Base-by-base conservation (phyloP, 2,797 vertebrate genomes). In the Epinephelus coioides region DNA sequence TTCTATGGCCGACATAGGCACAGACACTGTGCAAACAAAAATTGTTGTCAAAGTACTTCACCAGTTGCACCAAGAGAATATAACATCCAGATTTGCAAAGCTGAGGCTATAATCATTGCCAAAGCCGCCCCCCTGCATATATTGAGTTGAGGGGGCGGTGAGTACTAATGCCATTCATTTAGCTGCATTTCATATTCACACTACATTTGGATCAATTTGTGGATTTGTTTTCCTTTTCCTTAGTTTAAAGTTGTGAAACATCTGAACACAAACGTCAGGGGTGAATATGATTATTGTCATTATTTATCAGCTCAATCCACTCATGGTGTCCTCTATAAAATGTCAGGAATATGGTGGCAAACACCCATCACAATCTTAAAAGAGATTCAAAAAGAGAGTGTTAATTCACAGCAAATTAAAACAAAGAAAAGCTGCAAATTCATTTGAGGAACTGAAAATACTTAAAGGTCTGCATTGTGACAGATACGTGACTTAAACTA, bases 391-490 rank as follows among this genome's bases (percentile, higher is more conserved):
- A 61, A 13, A 0, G 30, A 15, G 3, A 47, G 12, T 12, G 18
- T 68, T 9, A 50, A 51, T 49, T 10, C 23, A 64, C 17, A 14
- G 54, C 10, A 14, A 27, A 40, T 27, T 7, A 14, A n/a, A 21
- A 78, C 14, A 2, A 12, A 44, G 10, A 18, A 51, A 59, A 34
- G 0, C 3, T 18, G n/a, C 3, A 27, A 54, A 44, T 50, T 12
- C 2, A 68, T 64, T 65, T 68, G 34, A 73, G 60, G 61, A 81
- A 85, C 2, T 60, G 15, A 60, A 81, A 66, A 55, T 9, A 10
- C 1, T 21, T 1, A 9, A 40, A 25, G 21, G 12, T 60, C 43
- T 51, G 27, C 43, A 64, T 60, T 75, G 69, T 60, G 6, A 19
- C 40, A 38, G 13, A 2, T 17, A 27, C 7, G 4, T 30, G n/a